Evolutionary conservation across 92 coral and sea anemone species (phyloP).

Genomic region (Zoanthus sansibaricus): DNA sequence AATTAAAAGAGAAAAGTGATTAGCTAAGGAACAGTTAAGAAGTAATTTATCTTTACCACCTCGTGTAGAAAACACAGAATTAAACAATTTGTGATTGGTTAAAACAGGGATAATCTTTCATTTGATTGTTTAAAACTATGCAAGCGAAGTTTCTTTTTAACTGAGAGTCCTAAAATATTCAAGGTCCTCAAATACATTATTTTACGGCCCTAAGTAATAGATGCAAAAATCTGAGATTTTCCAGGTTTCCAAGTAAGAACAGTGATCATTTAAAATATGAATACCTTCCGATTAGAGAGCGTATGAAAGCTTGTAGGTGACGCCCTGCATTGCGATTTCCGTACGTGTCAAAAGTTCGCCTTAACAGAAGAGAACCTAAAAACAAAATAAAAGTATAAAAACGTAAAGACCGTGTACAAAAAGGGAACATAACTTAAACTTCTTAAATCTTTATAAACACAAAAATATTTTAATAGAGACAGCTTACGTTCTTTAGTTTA

Average conservation of each 20-base stretch:
- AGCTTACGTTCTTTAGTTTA: too few species aligned
- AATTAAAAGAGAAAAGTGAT: neutral
- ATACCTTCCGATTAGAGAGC: conserved; percentile 28
- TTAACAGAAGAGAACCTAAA: conserved; percentile 11
- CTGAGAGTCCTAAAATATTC: too few species aligned
- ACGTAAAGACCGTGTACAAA: neutral
- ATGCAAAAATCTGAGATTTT: too few species aligned
- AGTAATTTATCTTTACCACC: neutral
- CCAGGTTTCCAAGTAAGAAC: too few species aligned
- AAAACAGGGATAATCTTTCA: neutral
- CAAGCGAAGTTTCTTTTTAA: too few species aligned
- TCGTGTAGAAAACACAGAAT: neutral
- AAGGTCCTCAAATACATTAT: too few species aligned
- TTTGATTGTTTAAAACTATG: neutral
- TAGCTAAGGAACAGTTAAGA: neutral
- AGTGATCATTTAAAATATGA: neutral
- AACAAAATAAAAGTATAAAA: neutral
- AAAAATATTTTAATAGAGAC: too few species aligned
- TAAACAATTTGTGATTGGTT: neutral
- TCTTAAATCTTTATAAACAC: too few species aligned
- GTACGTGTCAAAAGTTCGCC: conserved; percentile 25
- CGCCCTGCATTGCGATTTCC: conserved; percentile 28
- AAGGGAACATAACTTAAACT: too few species aligned
- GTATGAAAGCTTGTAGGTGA: conserved; percentile 30
- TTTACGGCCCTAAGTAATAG: too few species aligned